A percentile compares a stretch with the other conserved stretches of the same genome.
phyloP scores from a whole-genome alignment of 2,797 vertebrate species.

The Paguma larvata region DNA sequence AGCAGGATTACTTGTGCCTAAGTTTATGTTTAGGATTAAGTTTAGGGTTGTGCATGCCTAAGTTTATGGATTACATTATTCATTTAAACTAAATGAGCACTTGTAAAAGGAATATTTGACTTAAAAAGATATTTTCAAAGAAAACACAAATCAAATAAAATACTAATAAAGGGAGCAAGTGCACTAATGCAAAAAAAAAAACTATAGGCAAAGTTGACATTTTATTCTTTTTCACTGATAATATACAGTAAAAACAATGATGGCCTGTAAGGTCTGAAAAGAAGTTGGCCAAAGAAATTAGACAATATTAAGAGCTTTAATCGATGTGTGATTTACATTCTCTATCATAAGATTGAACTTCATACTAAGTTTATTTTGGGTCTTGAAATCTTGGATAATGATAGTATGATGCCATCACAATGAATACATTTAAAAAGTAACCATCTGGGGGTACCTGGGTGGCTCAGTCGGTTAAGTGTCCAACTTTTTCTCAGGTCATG shows the following conservation, averaged over 20 bases:
- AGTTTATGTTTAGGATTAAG: too few relatives aligned
- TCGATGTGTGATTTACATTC: neutral
- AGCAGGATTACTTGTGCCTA: neutral
- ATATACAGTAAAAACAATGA: neutral
- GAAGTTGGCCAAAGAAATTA: neutral
- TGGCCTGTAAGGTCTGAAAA: neutral
- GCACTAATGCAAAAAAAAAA: neutral
- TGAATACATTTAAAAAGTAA: neutral
- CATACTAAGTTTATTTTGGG: slow-evolving; percentile 6
- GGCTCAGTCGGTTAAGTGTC: too few relatives aligned
- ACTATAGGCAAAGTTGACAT: neutral
- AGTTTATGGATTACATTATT: neutral
- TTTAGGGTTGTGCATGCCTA: too few relatives aligned
- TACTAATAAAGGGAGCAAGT: neutral
- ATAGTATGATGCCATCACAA: neutral
- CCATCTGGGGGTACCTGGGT: too few relatives aligned
- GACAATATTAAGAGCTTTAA: neutral
- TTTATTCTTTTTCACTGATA: slow-evolving; percentile 10
- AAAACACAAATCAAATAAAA: slow-evolving; percentile 27
- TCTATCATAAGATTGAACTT: neutral
- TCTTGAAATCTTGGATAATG: neutral
- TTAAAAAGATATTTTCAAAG: neutral
- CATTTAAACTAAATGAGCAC: neutral
- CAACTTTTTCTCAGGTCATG: too few relatives aligned
- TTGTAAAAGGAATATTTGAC: slow-evolving; percentile 7